These are phyloP conservation scores for Drosophila saltans DNA, from an alignment of 1,140 invertebrate genomes.

Conservation along the genomic window DNA sequence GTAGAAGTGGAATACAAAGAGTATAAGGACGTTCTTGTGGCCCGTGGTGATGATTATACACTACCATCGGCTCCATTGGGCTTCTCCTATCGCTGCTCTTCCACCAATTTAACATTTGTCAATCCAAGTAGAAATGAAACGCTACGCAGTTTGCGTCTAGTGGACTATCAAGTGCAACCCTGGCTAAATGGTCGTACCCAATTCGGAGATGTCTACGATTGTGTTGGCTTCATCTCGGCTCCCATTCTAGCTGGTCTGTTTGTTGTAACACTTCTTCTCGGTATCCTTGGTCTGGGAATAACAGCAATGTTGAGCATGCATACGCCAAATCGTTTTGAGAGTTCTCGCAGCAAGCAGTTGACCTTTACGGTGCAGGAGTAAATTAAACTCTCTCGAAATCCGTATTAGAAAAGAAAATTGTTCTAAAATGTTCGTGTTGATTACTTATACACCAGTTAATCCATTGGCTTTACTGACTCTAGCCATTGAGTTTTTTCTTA, in stretches of 20 bases:
- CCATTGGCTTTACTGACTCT: constrained; percentile 67
- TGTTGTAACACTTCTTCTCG: constrained; percentile 89
- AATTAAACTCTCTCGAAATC: background rate
- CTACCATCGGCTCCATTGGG: constrained; percentile 84
- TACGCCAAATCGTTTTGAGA: constrained; percentile 99
- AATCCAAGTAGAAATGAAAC: constrained; percentile 79
- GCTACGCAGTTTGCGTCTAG: constrained; percentile 76
- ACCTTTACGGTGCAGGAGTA: constrained; percentile 91
- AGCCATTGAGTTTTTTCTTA: constrained; percentile 75
- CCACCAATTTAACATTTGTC: constrained; percentile 83
- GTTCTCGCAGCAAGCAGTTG: constrained; percentile 97
- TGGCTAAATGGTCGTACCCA: constrained; percentile 84
- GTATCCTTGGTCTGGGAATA: constrained; percentile 92
- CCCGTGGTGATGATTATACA: constrained; percentile 69
- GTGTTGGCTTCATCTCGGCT: constrained; percentile 94
- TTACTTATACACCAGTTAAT: constrained; percentile 61
- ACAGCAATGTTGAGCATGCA: constrained; percentile 96
- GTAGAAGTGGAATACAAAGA: constrained; percentile 84
- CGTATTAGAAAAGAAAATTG: background rate
- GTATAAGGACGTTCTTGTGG: constrained; percentile 54
- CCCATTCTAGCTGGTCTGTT: constrained; percentile 97
- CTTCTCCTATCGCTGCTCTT: constrained; percentile 84
- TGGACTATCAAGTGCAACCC: constrained; percentile 85
- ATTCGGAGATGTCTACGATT: constrained; percentile 92
- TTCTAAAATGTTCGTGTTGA: constrained; percentile 65